phyloP scores from a whole-genome alignment of 35 echinoderm and acorn worm species.

The Apostichopus parvimensis region DNA sequence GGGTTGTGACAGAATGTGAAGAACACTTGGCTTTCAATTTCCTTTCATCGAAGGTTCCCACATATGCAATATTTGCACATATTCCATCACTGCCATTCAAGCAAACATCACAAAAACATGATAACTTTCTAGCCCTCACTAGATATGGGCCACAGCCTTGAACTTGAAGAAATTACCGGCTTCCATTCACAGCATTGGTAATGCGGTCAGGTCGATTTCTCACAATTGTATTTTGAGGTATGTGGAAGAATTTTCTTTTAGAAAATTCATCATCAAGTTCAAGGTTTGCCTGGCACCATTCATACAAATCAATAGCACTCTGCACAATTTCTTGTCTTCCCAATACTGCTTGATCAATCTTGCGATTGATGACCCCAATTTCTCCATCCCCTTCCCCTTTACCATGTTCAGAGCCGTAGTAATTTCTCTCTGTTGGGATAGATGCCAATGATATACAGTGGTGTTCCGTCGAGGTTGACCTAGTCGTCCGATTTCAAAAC shows the following conservation, averaged over 20 bases:
- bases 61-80: constrained; percentile 25
- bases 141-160: constrained; percentile 1
- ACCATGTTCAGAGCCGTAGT: constrained; percentile 54
- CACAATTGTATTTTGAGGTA: background rate
- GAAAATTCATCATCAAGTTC: background rate
- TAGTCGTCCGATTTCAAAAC: too few relatives aligned
- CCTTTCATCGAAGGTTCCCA: background rate
- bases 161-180: background rate
- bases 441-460: background rate
- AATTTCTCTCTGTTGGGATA: constrained; percentile 20
- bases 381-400: constrained; percentile 59
- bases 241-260: background rate
- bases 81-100: background rate
- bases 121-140: constrained; percentile 18
- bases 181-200: background rate
- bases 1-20: background rate
- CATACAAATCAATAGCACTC: background rate
- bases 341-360: constrained; percentile 1
- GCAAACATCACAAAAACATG: constrained; percentile 27
- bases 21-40: too few relatives aligned
- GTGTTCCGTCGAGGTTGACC: too few relatives aligned
- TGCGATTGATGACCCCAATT: constrained; percentile 39
- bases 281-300: background rate
- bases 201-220: background rate
- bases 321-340: background rate